A percentile compares a stretch with the other conserved stretches of the same genome.
phyloP scores from a whole-genome alignment of 2,113 vertebrate genomes.

The Motacilla tschutschensis region DNA sequence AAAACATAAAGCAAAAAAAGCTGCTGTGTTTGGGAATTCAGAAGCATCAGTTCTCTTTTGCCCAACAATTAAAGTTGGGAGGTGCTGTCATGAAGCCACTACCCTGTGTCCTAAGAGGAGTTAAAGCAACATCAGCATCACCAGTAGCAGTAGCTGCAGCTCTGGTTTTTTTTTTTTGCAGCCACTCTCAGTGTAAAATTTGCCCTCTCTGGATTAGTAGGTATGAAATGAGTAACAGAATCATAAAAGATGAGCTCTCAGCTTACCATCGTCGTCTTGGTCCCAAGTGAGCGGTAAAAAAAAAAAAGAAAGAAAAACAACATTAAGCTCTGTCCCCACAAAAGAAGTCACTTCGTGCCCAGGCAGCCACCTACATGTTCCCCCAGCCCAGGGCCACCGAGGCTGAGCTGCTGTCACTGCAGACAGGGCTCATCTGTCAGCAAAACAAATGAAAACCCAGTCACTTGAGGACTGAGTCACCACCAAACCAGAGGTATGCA shows the following conservation, averaged over 20 bases:
- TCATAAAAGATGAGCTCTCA: background rate
- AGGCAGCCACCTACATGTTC: background rate
- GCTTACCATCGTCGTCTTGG: slow-evolving; percentile 46
- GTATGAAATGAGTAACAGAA: background rate
- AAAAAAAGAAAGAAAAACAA: background rate
- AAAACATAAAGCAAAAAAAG: background rate
- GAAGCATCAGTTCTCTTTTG: background rate
- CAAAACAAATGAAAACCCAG: background rate
- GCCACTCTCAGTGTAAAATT: background rate
- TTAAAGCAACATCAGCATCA: background rate
- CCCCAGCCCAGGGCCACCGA: background rate
- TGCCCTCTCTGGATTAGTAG: background rate
- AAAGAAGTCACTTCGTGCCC: background rate
- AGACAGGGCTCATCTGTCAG: background rate
- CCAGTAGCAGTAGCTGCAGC: background rate
- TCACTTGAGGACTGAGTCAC: background rate
- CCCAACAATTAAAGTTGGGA: background rate
- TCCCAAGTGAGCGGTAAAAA: background rate
- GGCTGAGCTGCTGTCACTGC: background rate
- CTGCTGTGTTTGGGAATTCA: background rate
- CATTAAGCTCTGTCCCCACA: background rate
- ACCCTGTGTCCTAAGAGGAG: background rate
- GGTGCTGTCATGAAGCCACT: background rate
- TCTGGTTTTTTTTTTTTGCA: background rate
- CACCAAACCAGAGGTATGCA: background rate